phyloP scores from a whole-genome alignment of 2,888 invertebrate species.

The Caenorhabditis sulstoni region DNA sequence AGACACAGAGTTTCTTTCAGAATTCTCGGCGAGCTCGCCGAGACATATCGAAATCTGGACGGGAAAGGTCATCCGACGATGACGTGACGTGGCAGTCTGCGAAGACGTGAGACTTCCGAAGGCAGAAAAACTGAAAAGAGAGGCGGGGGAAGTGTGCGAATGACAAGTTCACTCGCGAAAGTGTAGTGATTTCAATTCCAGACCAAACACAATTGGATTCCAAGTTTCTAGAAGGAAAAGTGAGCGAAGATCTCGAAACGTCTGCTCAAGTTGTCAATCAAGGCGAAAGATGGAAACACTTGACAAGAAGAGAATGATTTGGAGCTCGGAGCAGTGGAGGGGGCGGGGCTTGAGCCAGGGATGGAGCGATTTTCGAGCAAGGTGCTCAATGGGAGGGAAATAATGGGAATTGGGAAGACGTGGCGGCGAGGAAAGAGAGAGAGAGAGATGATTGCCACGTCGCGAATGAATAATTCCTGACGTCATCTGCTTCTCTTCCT shows the following conservation, averaged over 20 bases:
- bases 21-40: conserved; percentile 37
- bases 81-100: background rate
- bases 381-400: background rate
- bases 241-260: conserved; percentile 46
- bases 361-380: background rate
- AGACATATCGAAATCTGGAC: background rate
- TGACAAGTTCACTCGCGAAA: conserved; percentile 37
- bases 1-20: conserved; percentile 54
- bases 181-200: conserved; percentile 31
- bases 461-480: background rate
- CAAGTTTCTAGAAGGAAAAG: background rate
- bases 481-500: conserved; percentile 9
- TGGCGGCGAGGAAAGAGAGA: too few relatives aligned
- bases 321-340: background rate
- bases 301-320: background rate
- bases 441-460: background rate
- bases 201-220: conserved; percentile 28
- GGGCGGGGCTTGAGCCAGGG: background rate
- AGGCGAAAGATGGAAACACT: background rate
- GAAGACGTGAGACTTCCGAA: background rate
- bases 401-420: background rate
- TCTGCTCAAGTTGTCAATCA: conserved; percentile 50
- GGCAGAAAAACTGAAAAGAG: conserved; percentile 3
- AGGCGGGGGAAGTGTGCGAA: conserved; percentile 12
- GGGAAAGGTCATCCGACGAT: conserved; percentile 30